These are phyloP conservation scores for Ahaetulla prasina DNA, from an alignment of 2,113 vertebrate genomes.

Conservation along the genomic window DNA sequence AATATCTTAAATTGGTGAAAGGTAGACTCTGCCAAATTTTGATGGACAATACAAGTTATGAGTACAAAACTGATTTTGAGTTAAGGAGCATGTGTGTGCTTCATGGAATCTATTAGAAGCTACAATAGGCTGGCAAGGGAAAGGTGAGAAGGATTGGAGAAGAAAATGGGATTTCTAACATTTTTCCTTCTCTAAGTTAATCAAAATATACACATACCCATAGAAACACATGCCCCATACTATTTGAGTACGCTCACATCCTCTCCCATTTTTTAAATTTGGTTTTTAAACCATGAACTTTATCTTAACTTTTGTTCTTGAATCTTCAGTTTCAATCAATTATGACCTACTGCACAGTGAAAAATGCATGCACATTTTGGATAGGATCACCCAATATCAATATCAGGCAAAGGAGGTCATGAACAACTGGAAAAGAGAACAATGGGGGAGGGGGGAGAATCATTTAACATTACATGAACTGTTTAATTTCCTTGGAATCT, in stretches of 20 bases:
- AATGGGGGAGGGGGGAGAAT: neutral
- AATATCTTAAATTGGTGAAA: neutral
- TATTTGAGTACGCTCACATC: neutral
- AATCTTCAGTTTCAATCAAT: neutral
- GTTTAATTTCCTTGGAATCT: neutral
- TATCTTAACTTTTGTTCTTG: neutral
- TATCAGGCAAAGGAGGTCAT: neutral
- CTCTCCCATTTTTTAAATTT: neutral
- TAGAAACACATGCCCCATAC: neutral
- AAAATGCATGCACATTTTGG: neutral
- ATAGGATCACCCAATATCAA: neutral
- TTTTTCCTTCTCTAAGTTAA: neutral
- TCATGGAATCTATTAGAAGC: neutral
- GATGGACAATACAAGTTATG: neutral
- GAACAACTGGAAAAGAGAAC: neutral
- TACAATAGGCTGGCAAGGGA: neutral
- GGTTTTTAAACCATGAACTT: neutral
- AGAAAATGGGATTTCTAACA: neutral
- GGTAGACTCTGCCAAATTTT: neutral
- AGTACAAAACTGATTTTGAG: neutral
- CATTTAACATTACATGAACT: neutral
- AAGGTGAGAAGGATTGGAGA: neutral
- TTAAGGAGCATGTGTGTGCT: neutral
- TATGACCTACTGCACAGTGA: neutral
- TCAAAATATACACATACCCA: neutral